These are phyloP conservation scores for Syndactyla subalaris DNA, from an alignment of 2,797 vertebrate genomes.

Conservation along the genomic window DNA sequence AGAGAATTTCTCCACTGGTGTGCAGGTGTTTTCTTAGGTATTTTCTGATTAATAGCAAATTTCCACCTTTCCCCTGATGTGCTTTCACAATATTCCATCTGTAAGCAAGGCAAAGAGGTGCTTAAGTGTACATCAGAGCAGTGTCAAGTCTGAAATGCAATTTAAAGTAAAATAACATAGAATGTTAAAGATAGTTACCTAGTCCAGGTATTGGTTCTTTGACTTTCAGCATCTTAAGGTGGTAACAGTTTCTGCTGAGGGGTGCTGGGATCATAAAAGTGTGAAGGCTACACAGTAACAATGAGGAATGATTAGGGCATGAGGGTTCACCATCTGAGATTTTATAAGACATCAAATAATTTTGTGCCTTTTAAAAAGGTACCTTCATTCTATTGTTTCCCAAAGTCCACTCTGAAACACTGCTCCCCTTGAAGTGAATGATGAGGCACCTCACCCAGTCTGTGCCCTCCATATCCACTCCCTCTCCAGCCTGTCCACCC, in stretches of 20 bases:
- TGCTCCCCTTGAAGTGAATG: not conserved
- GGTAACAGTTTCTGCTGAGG: not conserved
- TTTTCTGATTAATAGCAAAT: not conserved
- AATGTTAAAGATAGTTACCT: not conserved
- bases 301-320: not conserved
- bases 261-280: not conserved
- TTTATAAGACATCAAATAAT: not conserved
- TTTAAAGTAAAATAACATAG: not conserved
- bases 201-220: not conserved
- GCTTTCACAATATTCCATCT: not conserved
- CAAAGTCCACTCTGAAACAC: not conserved
- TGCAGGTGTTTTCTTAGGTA: not conserved
- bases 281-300: not conserved
- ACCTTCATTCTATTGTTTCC: not conserved
- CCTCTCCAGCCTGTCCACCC: not conserved
- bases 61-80: not conserved
- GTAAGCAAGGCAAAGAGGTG: not conserved
- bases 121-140: not conserved
- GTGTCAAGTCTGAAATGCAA: not conserved
- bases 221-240: not conserved
- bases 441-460: not conserved
- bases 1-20: not conserved
- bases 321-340: not conserved
- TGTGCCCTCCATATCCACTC: not conserved
- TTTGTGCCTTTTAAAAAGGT: not conserved